Evolutionary conservation across 2,888 invertebrate species (phyloP).

Genomic region (Neuroscelio doddi): DNA sequence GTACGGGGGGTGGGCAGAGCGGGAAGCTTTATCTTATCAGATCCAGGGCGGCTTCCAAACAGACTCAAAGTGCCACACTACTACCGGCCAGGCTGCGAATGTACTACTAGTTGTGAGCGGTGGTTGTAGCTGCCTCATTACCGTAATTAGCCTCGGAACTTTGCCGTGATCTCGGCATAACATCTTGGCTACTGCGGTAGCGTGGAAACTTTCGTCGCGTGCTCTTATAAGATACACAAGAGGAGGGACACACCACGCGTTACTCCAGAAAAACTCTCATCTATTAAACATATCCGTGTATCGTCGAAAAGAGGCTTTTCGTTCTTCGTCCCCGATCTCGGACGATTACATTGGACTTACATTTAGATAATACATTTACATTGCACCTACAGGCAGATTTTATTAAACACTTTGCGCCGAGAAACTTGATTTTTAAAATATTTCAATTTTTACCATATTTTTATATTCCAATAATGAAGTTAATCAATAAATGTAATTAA

Average conservation of each 20-base stretch:
- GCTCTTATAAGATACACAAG: slow-evolving; percentile 15
- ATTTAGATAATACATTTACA: no score
- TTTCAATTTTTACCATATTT: no score
- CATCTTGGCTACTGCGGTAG: slow-evolving; percentile 42
- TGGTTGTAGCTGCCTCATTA: slow-evolving; percentile 51
- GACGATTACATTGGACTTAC: no score
- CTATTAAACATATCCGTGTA: slow-evolving; percentile 12
- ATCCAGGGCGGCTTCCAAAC: slow-evolving; percentile 51
- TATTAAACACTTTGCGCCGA: no score
- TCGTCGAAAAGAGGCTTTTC: slow-evolving; percentile 21
- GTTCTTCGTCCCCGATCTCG: no score
- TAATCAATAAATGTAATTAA: no score
- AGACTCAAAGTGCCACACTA: slow-evolving; percentile 48
- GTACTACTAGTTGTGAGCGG: slow-evolving; percentile 37
- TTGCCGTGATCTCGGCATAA: slow-evolving; percentile 47
- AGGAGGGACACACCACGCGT: slow-evolving; percentile 31
- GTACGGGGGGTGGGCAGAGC: not conserved
- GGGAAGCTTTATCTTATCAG: slow-evolving; percentile 49
- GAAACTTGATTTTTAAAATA: no score
- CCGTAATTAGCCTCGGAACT: slow-evolving; percentile 52
- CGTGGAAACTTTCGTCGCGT: slow-evolving; percentile 43
- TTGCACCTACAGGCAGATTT: no score
- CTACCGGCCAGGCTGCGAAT: slow-evolving; percentile 29
- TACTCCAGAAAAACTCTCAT: slow-evolving; percentile 1
- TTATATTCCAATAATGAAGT: no score